Evolutionary conservation across 2,113 vertebrate species (phyloP), one percentile per base, ranked within the genome.

Genomic region (Taurulus bubalis): DNA sequence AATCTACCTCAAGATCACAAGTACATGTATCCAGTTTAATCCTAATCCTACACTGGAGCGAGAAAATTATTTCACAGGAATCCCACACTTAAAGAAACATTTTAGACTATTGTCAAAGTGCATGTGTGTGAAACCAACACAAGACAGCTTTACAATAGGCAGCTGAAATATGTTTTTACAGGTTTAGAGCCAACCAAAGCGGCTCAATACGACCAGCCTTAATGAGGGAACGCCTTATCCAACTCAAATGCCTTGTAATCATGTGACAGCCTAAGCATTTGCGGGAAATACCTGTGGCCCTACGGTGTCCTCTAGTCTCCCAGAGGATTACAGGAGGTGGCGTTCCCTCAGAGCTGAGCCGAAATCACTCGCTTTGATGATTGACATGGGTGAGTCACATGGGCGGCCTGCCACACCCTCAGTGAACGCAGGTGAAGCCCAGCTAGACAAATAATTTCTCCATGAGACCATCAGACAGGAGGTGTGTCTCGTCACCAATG

Each of bases 261-360:
- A 92, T 90, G 90, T 89, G 92, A 92, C 40, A 0, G 68, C 9
- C 16, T 93, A 83, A 90, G 85, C 88, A 85, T 80, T 15, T 0
- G 2, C 28, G 60, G 82, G 70, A 89, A 93, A 86, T 20, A 67
- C 84, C 70, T 78, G 69, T 14, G 36, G 59, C 22, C 58, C 40
- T 11, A 18, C 62, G 24, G 55, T 26, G 65, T 90, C 85, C 76
- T 83, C 49, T 12, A 22, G 74, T 71, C 62, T 71, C 75, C 71
- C 18, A 30, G 7, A 53, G 88, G 90, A 92, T 93, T 92, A 91
- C 67, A 36, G 0, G 70, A 32, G 60, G 86, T 82, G 76, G 82
- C 32, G 26, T 79, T 86, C 73, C 80, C 72, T 86, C 53, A 79
- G 55, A 67, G 85, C 83, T n/a, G 38, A 80, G 72, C 77, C 36